Conservation (phyloP, 37 sponge, comb jelly and placozoan species). For the Spongilla lacustris region DNA sequence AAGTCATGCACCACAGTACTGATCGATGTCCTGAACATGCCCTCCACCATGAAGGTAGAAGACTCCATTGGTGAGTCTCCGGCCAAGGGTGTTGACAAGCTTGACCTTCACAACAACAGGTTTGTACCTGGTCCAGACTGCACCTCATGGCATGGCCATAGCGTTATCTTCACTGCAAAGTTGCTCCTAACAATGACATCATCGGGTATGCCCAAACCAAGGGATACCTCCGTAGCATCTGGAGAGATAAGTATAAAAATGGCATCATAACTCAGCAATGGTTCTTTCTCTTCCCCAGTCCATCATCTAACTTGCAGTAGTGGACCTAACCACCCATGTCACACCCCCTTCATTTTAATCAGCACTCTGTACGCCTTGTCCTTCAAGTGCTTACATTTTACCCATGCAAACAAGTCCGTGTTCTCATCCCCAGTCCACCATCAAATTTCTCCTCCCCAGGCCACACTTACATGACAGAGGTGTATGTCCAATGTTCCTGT, state of each 20-base stretch:
- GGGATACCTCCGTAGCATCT: conserved; percentile 17
- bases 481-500: conserved; percentile 33
- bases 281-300: too few species aligned
- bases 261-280: too few species aligned
- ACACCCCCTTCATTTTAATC: too few species aligned
- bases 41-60: conserved; percentile 43
- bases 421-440: too few species aligned
- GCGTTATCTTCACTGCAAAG: conserved; percentile 31
- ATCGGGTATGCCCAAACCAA: conserved; percentile 23
- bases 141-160: conserved; percentile 25
- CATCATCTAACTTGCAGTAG: too few species aligned
- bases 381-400: too few species aligned
- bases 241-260: neutral
- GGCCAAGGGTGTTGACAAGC: conserved; percentile 44
- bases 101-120: conserved; percentile 42
- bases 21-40: neutral
- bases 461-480: conserved; percentile 44
- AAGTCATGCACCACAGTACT: neutral
- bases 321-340: too few species aligned
- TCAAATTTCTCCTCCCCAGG: neutral
- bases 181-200: conserved; percentile 31
- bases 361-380: too few species aligned
- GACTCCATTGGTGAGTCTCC: conserved; percentile 23
- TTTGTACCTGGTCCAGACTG: conserved; percentile 42
- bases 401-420: too few species aligned